phyloP scores from a whole-genome alignment of 2,113 vertebrate species.

The Numenius arquata region DNA sequence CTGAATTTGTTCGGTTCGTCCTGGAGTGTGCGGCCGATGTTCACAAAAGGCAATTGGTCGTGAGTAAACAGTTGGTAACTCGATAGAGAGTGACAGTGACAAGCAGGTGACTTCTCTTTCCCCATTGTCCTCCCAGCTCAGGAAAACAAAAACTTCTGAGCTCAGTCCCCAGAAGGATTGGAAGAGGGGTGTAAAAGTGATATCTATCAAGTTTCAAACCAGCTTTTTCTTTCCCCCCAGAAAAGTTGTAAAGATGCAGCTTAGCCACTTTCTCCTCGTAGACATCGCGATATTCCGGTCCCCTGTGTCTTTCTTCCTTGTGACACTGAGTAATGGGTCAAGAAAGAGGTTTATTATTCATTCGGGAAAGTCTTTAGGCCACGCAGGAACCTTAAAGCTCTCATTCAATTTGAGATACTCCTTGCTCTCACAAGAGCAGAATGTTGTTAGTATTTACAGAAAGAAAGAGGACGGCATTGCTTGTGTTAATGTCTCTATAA shows the following conservation, averaged over 20 bases:
- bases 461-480: not conserved
- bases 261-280: not conserved
- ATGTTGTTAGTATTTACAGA: not conserved
- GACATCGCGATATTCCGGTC: not conserved
- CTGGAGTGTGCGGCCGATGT: conserved; percentile 95
- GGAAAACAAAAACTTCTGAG: not conserved
- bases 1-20: conserved; percentile 93
- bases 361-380: not conserved
- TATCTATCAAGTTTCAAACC: not conserved
- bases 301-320: not conserved
- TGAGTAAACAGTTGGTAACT: conserved; percentile 73
- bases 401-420: not conserved
- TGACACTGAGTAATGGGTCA: not conserved
- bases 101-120: not conserved
- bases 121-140: not conserved
- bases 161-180: not conserved
- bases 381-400: not conserved
- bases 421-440: not conserved
- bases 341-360: not conserved
- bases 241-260: not conserved
- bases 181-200: not conserved
- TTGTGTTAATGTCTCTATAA: not conserved
- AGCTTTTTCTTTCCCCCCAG: not conserved
- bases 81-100: not conserved
- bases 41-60: conserved; percentile 88